Evolutionary conservation across 2,888 invertebrate species (phyloP).

Genomic region (Cyaniris semiargus): DNA sequence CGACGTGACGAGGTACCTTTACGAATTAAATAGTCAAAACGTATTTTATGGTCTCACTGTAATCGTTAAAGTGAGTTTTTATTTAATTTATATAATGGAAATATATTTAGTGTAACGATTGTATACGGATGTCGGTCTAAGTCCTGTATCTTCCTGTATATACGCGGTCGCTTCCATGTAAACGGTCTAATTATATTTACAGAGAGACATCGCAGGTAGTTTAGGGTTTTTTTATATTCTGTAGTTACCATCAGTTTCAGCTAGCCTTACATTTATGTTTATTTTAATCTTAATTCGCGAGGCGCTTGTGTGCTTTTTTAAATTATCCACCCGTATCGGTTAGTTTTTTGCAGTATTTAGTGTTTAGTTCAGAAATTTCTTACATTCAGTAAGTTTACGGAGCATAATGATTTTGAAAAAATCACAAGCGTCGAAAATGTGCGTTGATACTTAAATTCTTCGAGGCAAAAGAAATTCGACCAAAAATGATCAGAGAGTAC

Average conservation of each 20-base stretch:
- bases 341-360: constrained; percentile 17
- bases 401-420: constrained; percentile 16
- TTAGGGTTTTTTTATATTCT: constrained; percentile 66
- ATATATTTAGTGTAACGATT: constrained; percentile 35
- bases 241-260: constrained; percentile 79
- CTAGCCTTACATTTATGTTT: constrained; percentile 70
- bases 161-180: constrained; percentile 49
- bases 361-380: constrained; percentile 17
- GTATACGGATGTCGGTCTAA: constrained; percentile 36
- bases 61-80: neutral
- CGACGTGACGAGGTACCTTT: neutral
- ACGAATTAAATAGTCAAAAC: constrained; percentile 5
- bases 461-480: constrained; percentile 21
- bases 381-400: neutral
- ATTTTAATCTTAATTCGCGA: constrained; percentile 58
- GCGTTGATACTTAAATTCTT: constrained; percentile 18
- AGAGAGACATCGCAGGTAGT: constrained; percentile 71
- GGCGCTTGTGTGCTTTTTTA: constrained; percentile 62
- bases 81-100: constrained; percentile 20
- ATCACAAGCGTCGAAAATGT: constrained; percentile 35
- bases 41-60: constrained; percentile 16
- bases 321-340: neutral
- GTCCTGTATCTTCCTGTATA: constrained; percentile 20
- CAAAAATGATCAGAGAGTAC: neutral
- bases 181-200: constrained; percentile 56